Evolutionary conservation across 2,888 invertebrate genomes (phyloP).

Genomic region (Thereva unica): DNA sequence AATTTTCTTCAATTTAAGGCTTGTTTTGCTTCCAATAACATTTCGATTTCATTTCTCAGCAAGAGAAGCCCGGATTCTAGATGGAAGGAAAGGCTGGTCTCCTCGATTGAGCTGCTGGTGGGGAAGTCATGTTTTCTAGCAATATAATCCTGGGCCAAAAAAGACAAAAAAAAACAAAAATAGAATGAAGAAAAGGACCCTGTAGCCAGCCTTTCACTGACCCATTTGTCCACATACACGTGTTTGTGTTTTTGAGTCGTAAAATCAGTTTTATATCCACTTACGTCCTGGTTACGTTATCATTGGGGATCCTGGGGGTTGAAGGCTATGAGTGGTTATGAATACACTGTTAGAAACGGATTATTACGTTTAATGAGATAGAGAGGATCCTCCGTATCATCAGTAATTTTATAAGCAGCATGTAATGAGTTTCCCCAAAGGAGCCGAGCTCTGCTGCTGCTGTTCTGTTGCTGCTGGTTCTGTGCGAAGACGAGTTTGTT

Average conservation of each 20-base stretch:
- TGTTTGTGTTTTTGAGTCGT: slow-evolving; percentile 30
- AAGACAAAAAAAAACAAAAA: too few species aligned
- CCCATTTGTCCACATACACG: slow-evolving; percentile 25
- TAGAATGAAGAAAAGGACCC: background rate
- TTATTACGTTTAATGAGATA: slow-evolving; percentile 27
- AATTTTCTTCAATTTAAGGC: slow-evolving; percentile 33
- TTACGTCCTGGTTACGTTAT: slow-evolving; percentile 24
- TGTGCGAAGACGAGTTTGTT: too few species aligned
- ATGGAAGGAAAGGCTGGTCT: background rate
- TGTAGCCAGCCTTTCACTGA: background rate
- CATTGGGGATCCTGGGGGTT: slow-evolving; percentile 18
- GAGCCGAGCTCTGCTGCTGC: background rate
- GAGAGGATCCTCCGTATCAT: slow-evolving; percentile 20
- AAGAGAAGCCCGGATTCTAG: background rate
- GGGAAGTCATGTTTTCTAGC: too few species aligned
- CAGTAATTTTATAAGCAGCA: slow-evolving; percentile 29
- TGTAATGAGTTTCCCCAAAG: slow-evolving; percentile 24
- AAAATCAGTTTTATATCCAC: slow-evolving; percentile 33
- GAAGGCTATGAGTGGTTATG: slow-evolving; percentile 4
- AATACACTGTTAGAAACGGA: slow-evolving; percentile 24
- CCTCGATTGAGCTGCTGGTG: background rate
- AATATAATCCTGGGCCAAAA: too few species aligned
- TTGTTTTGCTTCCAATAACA: slow-evolving; percentile 34
- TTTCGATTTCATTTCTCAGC: background rate
- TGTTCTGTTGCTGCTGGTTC: too few species aligned